Evolutionary conservation across 2,113 vertebrate genomes (phyloP), one percentile per base, ranked within the genome.

Genomic region (Eulacestoma nigropectus): DNA sequence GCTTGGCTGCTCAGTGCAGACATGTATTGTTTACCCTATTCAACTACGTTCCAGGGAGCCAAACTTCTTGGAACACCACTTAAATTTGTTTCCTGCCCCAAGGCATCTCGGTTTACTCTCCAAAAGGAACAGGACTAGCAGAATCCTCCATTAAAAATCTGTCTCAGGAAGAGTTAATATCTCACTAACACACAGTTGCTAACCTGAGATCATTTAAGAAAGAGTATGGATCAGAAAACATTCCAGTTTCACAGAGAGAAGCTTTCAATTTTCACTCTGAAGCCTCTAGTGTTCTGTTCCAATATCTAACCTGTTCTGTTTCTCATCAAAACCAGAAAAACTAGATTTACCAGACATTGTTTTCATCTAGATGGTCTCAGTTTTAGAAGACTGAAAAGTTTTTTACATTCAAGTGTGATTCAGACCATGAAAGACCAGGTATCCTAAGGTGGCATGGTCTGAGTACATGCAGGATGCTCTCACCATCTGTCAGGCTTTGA

Each of bases 401-500:
- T 72, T 84, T 53, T 78, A 27, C 22, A 63, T 91, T 88, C 32
- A 65, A 62, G 32, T 39, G 14, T 10, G 91, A 57, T 80, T 94
- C 12, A 2, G 41, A 80, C 56, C 47, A 33, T 81, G 73, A 89
- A 91, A 89, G 47, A 87, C 74, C 92, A 95, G 94, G 88, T 97
- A 92, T 50, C 35, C 46, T 76, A 85, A 77, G 49, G 0, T 90
- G 85, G 63, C 82, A 39, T 37, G 55, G 13, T 35, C 26, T 41
- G 35, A 67, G 73, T 55, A 55, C 56, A 84, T 33, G 63, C 85
- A 83, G 79, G 72, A 96, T 73, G n/a, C 63, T 84, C 83, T 53
- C 75, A 80, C 85, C 85, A 93, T 96, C 85, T 94, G 90, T 74
- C 67, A 80, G 59, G 55, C 68, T 92, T 94, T 93, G 67, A 92